Percentiles rank a stretch among this genome's conserved stretches.
These are phyloP conservation scores for Oedothorax gibbosus DNA, from an alignment of 1,140 invertebrate species.

Conservation along the genomic window DNA sequence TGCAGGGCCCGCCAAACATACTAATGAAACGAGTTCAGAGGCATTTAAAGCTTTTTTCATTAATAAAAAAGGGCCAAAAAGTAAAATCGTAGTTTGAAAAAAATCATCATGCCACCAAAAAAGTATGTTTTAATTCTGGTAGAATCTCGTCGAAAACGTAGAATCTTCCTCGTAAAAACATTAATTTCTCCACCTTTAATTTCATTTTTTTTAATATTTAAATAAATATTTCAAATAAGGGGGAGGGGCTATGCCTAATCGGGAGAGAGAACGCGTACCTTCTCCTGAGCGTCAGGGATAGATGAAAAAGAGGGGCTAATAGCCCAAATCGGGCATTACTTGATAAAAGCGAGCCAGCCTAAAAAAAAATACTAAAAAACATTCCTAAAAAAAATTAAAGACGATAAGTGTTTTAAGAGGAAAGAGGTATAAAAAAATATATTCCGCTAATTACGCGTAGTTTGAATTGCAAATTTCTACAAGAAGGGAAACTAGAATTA, in stretches of 20 bases:
- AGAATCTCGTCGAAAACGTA: background rate
- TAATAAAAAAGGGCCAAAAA: conserved; percentile 1
- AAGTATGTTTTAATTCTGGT: conserved; percentile 58
- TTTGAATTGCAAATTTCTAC: conserved; percentile 59
- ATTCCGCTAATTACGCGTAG: conserved; percentile 54
- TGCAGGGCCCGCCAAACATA: conserved; percentile 31
- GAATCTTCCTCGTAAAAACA: conserved; percentile 51
- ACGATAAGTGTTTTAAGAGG: conserved; percentile 42
- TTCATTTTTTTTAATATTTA: conserved; percentile 23
- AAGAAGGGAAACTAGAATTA: conserved; percentile 18
- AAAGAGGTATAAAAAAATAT: conserved; percentile 45
- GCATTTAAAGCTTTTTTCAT: conserved; percentile 35
- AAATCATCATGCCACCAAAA: conserved; percentile 37
- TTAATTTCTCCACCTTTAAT: conserved; percentile 38
- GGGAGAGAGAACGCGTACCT: background rate
- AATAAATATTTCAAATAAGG: conserved; percentile 41
- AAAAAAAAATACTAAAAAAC: conserved; percentile 33
- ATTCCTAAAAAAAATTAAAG: conserved; percentile 22
- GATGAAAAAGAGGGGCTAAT: conserved; percentile 59
- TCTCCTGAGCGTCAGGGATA: conserved; percentile 49
- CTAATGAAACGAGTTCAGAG: conserved; percentile 53
- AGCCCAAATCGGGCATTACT: conserved; percentile 56
- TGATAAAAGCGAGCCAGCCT: conserved; percentile 37
- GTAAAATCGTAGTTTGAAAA: conserved; percentile 17
- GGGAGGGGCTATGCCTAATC: conserved; percentile 49